Conservation (phyloP, 2,113 vertebrate genomes). For the Pelusios castaneus region DNA sequence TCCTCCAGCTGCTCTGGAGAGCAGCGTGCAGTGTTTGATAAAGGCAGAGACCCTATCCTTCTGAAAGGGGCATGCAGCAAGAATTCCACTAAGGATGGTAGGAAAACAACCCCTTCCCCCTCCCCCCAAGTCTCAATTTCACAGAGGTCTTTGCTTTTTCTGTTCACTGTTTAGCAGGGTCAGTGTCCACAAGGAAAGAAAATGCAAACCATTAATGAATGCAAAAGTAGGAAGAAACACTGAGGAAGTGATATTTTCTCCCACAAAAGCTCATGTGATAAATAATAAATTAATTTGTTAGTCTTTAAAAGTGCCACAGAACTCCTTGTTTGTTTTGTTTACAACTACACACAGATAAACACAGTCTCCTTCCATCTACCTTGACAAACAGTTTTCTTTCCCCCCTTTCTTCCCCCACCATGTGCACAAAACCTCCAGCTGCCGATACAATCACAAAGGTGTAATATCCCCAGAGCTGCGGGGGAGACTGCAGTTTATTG, state of each 20-base stretch:
- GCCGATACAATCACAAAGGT: neutral
- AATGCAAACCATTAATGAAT: neutral
- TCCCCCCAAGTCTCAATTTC: too few relatives aligned
- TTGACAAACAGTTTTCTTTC: neutral
- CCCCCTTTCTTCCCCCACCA: neutral
- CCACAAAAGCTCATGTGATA: too few relatives aligned
- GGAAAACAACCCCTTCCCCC: too few relatives aligned
- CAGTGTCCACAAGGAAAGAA: neutral
- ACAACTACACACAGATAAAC: too few relatives aligned
- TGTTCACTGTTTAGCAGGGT: too few relatives aligned
- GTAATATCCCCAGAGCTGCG: too few relatives aligned
- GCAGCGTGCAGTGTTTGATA: neutral
- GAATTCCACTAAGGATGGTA: neutral
- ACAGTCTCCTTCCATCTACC: neutral
- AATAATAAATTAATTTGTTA: too few relatives aligned
- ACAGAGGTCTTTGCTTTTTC: too few relatives aligned
- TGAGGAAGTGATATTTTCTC: too few relatives aligned
- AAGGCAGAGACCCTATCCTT: neutral
- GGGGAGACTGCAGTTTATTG: neutral
- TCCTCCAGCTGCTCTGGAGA: neutral
- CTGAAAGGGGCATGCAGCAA: neutral
- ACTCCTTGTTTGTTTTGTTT: too few relatives aligned
- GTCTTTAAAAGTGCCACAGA: too few relatives aligned
- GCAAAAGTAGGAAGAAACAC: neutral
- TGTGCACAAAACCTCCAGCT: too few relatives aligned